Base-by-base conservation (phyloP, 2,888 invertebrate genomes). In the Ormyrus thymus region DNA sequence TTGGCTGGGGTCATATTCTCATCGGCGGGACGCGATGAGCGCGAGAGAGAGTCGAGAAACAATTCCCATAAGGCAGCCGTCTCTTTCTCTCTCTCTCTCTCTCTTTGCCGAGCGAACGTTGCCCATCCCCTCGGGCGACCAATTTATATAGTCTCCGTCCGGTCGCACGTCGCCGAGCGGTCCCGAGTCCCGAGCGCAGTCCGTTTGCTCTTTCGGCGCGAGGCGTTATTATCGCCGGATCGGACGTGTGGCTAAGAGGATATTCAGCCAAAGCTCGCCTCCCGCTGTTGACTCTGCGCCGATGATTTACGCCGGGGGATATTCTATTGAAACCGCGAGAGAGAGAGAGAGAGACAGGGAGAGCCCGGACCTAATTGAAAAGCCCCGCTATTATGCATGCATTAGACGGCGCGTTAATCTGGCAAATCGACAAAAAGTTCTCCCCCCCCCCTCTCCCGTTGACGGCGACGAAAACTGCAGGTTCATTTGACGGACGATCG, bases 1-100 rank as follows among this genome's bases (percentile, higher is more conserved):
- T 29, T 76, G 64, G 84, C 83, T 83, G 86, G 88, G 88, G 88
- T 89, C 88, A 88, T 89, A 88, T 88, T 88, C 88, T 88, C 88
- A 88, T 87, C 87, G 86, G 65, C 84, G 86, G 10, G 66, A 55
- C 85, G 86, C 61, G 69, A 59, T 68, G 64, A 72, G 69, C 9
- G 50, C 48, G 58, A 51, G 66, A 65, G 73, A 68, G 76, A 51
- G 46, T 50, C 53, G 51, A 80, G 69, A 78, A 81, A 81, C 77
- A 81, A 78, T 76, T 81, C 78, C 76, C 81, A 75, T 74, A 78
- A 62, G 68, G 13, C 65, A 15, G 55, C 53, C 43, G 58, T 7
- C 56, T 56, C n/a, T 56, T 45, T 59, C 50, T 64, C 50, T 64
- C 48, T 64, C 50, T 64, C 50, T 66, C 53, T 51, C 61, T 56